phyloP scores from a whole-genome alignment of 2,888 invertebrate genomes.

The Phlogophora meticulosa region DNA sequence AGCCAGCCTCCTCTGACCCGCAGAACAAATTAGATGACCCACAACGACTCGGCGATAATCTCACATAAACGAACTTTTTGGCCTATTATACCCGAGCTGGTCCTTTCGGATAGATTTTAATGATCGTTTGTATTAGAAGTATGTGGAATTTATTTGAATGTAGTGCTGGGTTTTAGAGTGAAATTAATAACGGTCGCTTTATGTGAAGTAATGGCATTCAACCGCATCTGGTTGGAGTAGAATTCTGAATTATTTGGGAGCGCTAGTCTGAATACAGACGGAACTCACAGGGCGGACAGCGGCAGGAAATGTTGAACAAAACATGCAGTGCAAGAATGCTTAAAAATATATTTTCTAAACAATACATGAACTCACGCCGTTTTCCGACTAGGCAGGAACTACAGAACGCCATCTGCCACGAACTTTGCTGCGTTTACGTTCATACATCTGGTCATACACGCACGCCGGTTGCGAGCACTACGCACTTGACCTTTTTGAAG shows the following conservation, averaged over 20 bases:
- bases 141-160: slow-evolving; percentile 37
- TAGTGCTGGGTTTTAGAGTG: not conserved
- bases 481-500: too few relatives aligned
- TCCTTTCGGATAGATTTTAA: slow-evolving; percentile 40
- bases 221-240: slow-evolving; percentile 2
- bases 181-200: slow-evolving; percentile 28
- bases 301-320: too few relatives aligned
- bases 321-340: too few relatives aligned
- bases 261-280: not conserved
- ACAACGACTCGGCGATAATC: slow-evolving; percentile 56
- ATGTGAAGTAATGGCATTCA: slow-evolving; percentile 5
- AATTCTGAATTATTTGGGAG: not conserved
- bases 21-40: slow-evolving; percentile 58
- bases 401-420: too few relatives aligned
- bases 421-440: too few relatives aligned
- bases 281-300: too few relatives aligned
- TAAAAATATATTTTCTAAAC: too few relatives aligned
- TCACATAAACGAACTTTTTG: slow-evolving; percentile 55
- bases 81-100: slow-evolving; percentile 23
- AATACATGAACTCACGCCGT: too few relatives aligned
- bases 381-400: too few relatives aligned
- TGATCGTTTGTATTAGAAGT: slow-evolving; percentile 22
- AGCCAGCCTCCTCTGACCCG: slow-evolving; percentile 30
- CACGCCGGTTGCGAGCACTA: too few relatives aligned
- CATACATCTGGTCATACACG: too few relatives aligned